Conservation (phyloP, 2,797 vertebrate species). For the Crax fasciolata region DNA sequence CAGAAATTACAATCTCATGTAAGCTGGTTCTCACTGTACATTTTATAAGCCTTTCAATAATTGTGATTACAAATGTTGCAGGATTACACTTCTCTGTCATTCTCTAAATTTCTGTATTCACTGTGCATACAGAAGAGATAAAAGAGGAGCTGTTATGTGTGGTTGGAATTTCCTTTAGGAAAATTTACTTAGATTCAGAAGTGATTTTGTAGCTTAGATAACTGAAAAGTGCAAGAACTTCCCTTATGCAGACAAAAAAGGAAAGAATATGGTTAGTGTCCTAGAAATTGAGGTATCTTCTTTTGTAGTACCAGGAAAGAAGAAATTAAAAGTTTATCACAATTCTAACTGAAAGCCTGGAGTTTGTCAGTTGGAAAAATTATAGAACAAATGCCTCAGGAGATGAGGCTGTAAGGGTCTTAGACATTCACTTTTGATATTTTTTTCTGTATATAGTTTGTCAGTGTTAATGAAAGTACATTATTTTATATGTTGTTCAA, state of each 20-base stretch:
- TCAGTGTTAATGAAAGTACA: neutral
- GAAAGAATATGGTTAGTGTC: neutral
- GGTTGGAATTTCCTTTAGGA: neutral
- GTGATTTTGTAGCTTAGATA: neutral
- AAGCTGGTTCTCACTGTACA: neutral
- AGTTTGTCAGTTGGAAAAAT: neutral
- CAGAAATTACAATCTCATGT: neutral
- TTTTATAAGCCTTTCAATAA: neutral
- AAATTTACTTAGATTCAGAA: neutral
- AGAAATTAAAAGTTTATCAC: neutral
- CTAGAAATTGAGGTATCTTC: neutral
- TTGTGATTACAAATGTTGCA: neutral
- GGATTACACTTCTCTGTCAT: neutral
- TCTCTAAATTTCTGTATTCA: neutral
- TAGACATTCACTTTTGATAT: neutral
- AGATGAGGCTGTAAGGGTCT: neutral
- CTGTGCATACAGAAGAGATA: neutral
- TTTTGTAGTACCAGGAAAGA: neutral
- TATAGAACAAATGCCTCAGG: neutral
- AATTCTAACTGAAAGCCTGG: neutral
- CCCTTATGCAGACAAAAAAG: neutral
- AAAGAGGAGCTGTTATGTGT: neutral
- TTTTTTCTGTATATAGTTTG: neutral
- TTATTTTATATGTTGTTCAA: neutral
- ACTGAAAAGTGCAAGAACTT: neutral